These are phyloP conservation scores for Pseudorasbora parva DNA, from an alignment of 2,113 vertebrate species.

Conservation along the genomic window DNA sequence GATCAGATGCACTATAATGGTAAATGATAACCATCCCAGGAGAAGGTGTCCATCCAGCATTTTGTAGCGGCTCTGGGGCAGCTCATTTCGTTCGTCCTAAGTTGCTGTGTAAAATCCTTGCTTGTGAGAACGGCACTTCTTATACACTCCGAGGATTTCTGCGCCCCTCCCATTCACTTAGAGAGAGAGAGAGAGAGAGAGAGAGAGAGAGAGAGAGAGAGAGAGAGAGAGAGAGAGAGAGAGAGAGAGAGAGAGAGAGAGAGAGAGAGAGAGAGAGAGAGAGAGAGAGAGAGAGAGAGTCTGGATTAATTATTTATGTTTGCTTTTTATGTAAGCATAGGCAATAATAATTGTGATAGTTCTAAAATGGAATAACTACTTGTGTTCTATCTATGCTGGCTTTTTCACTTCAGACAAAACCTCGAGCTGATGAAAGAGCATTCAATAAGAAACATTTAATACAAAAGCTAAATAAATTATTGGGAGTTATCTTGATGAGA, in stretches of 20 bases:
- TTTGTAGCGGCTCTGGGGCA: constrained; percentile 89
- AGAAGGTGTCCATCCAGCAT: constrained; percentile 93
- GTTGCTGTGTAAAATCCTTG: constrained; percentile 79
- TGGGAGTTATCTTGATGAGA: constrained; percentile 60
- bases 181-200: constrained; percentile 26
- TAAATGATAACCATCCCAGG: constrained; percentile 87
- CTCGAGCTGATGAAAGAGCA: not conserved
- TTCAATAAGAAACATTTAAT: constrained; percentile 66
- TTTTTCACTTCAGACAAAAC: constrained; percentile 7
- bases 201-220: constrained; percentile 11
- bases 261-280: constrained; percentile 14
- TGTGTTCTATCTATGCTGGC: not conserved
- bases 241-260: not conserved
- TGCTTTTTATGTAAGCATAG: not conserved
- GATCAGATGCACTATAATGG: constrained; percentile 82
- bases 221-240: constrained; percentile 27
- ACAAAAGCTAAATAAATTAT: constrained; percentile 54
- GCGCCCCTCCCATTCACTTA: constrained; percentile 73
- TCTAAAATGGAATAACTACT: not conserved
- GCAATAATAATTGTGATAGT: not conserved
- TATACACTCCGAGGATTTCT: constrained; percentile 76
- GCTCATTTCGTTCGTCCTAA: constrained; percentile 89
- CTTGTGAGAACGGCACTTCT: constrained; percentile 75
- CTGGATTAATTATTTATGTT: constrained; percentile 28
- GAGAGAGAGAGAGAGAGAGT: constrained; percentile 47